A percentile compares a stretch with the other conserved stretches of the same genome.
phyloP scores from a whole-genome alignment of 2,113 vertebrate species.

The Polypterus bichir region DNA sequence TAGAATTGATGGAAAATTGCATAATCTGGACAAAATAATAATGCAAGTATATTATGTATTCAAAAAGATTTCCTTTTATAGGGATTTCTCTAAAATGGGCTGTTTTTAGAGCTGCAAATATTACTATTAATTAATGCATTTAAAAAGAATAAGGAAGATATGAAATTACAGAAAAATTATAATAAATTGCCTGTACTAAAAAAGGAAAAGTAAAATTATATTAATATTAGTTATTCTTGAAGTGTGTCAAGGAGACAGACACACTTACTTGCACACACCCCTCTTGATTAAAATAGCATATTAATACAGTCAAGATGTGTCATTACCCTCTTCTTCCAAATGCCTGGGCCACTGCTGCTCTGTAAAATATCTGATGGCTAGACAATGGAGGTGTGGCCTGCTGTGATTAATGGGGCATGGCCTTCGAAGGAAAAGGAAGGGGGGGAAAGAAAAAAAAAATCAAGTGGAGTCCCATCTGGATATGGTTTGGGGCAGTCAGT shows the following conservation, averaged over 20 bases:
- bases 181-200: no score
- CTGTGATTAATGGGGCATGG: constrained; percentile 48
- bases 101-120: no score
- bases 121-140: no score
- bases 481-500: constrained; percentile 46
- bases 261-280: neutral
- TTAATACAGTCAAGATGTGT: constrained; percentile 34
- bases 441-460: neutral
- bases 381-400: constrained; percentile 46
- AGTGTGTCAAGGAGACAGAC: neutral
- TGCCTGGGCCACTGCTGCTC: constrained; percentile 38
- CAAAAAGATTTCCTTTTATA: no score
- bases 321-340: constrained; percentile 21
- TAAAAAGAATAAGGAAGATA: no score
- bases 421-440: constrained; percentile 8
- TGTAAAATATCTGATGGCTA: constrained; percentile 25
- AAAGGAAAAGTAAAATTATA: no score
- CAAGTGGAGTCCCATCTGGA: constrained; percentile 43
- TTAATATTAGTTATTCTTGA: no score
- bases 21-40: no score
- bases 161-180: no score
- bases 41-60: no score
- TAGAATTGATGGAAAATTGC: no score
- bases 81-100: no score
- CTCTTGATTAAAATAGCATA: constrained; percentile 40